Evolutionary conservation across 2,888 invertebrate species (phyloP).

Genomic region (Zeuzera pyrina): DNA sequence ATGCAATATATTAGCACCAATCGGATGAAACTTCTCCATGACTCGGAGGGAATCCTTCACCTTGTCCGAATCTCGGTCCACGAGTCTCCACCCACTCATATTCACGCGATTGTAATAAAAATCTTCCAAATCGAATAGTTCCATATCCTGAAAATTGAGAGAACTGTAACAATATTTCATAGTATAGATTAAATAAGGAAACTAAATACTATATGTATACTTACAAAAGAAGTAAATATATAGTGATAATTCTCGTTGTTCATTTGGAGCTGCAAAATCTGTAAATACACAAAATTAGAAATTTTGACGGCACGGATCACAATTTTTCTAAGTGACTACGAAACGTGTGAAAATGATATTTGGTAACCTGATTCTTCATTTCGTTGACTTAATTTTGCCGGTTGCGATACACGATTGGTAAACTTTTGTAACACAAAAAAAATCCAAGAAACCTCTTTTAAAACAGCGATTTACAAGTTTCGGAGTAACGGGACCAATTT

Average conservation of each 20-base stretch:
- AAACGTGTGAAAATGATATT: too few species aligned
- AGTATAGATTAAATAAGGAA: not conserved
- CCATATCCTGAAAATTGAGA: slow-evolving; percentile 78
- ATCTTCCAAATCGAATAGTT: slow-evolving; percentile 89
- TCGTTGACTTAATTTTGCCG: too few species aligned
- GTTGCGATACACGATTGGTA: too few species aligned
- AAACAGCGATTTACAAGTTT: too few species aligned
- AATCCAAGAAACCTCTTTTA: too few species aligned
- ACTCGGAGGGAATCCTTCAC: slow-evolving; percentile 84
- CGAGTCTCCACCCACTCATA: slow-evolving; percentile 94
- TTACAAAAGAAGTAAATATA: slow-evolving; percentile 95
- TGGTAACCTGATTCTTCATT: too few species aligned
- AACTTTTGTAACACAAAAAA: too few species aligned
- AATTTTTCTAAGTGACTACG: too few species aligned
- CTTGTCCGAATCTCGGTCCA: slow-evolving; percentile 83
- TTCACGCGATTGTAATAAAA: slow-evolving; percentile 96
- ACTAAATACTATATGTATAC: slow-evolving; percentile 46
- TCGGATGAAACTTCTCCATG: slow-evolving; percentile 91
- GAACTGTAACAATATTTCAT: not conserved
- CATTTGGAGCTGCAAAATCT: slow-evolving; percentile 96
- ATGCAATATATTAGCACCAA: slow-evolving; percentile 83
- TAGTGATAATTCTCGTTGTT: slow-evolving; percentile 96
- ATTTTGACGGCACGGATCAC: too few species aligned
- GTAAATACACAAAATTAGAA: slow-evolving; percentile 28
- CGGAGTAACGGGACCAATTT: too few species aligned